A percentile compares a stretch with the other conserved stretches of the same genome.
Evolutionary conservation across 1,140 invertebrate species (phyloP).

Genomic region (Melipona quadrifasciata): DNA sequence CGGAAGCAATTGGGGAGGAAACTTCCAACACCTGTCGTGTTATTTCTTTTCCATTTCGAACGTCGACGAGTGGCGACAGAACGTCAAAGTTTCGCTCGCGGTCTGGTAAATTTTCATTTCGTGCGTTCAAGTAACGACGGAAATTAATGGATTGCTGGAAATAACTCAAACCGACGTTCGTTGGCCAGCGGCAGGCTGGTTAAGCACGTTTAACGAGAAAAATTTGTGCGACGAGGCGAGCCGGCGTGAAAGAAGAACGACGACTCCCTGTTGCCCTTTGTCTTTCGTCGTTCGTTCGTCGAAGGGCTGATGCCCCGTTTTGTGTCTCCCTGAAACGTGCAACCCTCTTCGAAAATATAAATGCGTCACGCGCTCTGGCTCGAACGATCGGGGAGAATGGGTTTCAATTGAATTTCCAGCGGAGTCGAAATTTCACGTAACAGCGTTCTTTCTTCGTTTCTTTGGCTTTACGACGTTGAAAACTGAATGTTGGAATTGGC

Average conservation of each 20-base stretch:
- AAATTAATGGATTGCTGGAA: slow-evolving; percentile 44
- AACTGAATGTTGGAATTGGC: neutral
- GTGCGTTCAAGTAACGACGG: neutral
- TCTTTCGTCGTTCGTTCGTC: slow-evolving; percentile 8
- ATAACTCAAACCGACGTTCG: slow-evolving; percentile 26
- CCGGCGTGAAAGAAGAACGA: neutral
- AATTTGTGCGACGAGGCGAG: slow-evolving; percentile 42
- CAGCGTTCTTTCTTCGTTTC: neutral
- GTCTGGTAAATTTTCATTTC: slow-evolving; percentile 15
- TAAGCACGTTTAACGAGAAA: slow-evolving; percentile 50
- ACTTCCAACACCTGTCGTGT: no score
- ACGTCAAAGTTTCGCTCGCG: neutral
- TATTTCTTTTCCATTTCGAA: neutral
- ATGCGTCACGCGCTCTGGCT: neutral
- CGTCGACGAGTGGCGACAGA: no score
- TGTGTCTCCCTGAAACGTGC: slow-evolving; percentile 10
- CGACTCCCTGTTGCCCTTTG: slow-evolving; percentile 8
- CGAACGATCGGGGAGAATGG: neutral
- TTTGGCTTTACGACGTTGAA: neutral
- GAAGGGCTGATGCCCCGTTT: slow-evolving; percentile 16
- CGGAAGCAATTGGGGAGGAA: neutral
- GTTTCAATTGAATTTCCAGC: neutral
- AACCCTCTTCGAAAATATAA: neutral
- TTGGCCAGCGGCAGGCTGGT: neutral
- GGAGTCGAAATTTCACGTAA: neutral